Evolutionary conservation across 2,888 invertebrate species (phyloP), one percentile per base, ranked within the genome.

Genomic region (Eulithis prunata): DNA sequence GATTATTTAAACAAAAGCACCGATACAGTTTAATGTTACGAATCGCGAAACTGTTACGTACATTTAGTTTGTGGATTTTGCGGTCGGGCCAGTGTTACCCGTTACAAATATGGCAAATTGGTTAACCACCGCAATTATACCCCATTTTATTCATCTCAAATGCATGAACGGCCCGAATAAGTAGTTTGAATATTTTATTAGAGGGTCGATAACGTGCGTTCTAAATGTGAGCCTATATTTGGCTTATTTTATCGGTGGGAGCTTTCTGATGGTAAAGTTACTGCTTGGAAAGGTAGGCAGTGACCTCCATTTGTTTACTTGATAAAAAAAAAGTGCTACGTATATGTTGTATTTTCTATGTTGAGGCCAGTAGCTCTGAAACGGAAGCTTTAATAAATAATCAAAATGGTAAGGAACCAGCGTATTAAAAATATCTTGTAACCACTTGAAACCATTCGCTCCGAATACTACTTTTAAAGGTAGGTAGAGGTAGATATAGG

Each of bases 71-170:
- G 73, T 60, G 73, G 73, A 64, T 57, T 62, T 62, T 71, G 73
- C 62, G 73, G 73, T 71, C 54, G 41, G 38, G 52, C 46, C 68
- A 62, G 68, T 68, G 73, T 67, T 65, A 69, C 68, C 62, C 64
- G 69, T 70, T 70, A 74, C 71, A 68, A 71, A 70, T 74, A 71
- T 70, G 69, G 71, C 66, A 61, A 69, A 71, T 67, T 66, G 73
- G 74, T 75, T 69, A 74, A 75, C 73, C 75, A 70, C 73, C 64
- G 71, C 71, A 72, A 75, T 72, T 75, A 75, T 69, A 59, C 64
- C 66, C 66, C 68, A 71, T 71, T 71, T 71, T 73, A 69, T 65
- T 68, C 71, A 71, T 71, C 69, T 71, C 66, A 70, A 72, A 75
- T 75, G 67, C 70, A 71, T 65, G 70, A 68, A 52, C 66, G 65